Percentiles rank a stretch among this genome's conserved stretches.
Conservation (phyloP, 2,888 invertebrate species). For the Stegophylla sp. region DNA sequence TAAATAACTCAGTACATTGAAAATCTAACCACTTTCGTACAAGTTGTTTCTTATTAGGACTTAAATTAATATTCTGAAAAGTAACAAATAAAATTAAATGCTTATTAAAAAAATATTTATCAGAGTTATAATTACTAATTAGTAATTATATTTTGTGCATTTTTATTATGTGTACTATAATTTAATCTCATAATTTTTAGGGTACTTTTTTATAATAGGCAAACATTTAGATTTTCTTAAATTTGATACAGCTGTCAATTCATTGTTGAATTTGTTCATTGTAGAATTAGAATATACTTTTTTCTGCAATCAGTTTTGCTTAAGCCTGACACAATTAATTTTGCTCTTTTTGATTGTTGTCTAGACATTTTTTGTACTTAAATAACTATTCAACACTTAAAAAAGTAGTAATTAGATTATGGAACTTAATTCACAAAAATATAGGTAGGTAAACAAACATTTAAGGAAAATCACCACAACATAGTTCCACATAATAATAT, state of each 20-base stretch:
- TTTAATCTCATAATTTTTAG: not conserved
- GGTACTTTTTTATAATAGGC: not conserved
- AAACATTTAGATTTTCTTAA: conserved; percentile 8
- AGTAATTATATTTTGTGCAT: not conserved
- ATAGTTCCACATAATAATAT: not conserved
- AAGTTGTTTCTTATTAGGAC: not conserved
- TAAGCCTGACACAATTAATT: not conserved
- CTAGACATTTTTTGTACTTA: no score
- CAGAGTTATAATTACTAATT: conserved; percentile 10
- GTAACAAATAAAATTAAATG: conserved; percentile 6
- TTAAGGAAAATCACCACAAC: conserved; percentile 5
- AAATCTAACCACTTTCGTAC: not conserved
- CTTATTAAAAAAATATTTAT: conserved; percentile 2
- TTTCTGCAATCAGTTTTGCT: conserved; percentile 2
- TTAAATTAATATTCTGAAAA: conserved; percentile 2
- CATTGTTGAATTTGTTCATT: conserved; percentile 8
- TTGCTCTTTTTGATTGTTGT: no score
- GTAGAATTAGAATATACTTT: conserved; percentile 8
- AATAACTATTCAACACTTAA: no score
- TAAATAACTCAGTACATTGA: not conserved
- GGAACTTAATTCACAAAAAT: conserved; percentile 8
- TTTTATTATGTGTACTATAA: not conserved
- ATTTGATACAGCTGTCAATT: conserved; percentile 10
- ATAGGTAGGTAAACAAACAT: conserved; percentile 11
- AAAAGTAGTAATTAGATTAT: not conserved